Conservation (phyloP, 2,888 invertebrate species). For the Eurois occulta region DNA sequence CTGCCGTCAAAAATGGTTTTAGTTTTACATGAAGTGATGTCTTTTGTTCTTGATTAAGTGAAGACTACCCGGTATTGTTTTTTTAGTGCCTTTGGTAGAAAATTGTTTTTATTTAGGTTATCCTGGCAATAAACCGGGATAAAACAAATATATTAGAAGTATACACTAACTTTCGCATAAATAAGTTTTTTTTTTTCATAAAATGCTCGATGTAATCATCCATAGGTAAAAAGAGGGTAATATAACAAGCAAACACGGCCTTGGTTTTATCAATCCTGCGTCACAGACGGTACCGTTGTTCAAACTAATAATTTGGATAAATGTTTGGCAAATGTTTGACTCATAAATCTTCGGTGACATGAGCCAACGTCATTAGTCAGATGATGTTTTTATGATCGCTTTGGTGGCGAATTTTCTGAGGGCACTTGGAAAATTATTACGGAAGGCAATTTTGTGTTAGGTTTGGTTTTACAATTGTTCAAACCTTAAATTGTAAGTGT, state of each 20-base stretch:
- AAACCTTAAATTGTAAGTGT: background rate
- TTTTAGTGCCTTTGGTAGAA: constrained; percentile 32
- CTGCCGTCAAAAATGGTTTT: constrained; percentile 42
- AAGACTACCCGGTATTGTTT: constrained; percentile 9
- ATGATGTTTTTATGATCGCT: constrained; percentile 53
- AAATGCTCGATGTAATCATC: background rate
- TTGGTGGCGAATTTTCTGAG: constrained; percentile 32
- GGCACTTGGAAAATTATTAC: constrained; percentile 14
- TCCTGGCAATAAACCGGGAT: constrained; percentile 43
- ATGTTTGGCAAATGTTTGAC: constrained; percentile 63
- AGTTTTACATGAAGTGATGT: constrained; percentile 55
- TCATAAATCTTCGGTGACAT: constrained; percentile 65
- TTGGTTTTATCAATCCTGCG: constrained; percentile 48
- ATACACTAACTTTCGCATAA: background rate
- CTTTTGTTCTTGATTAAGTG: constrained; percentile 55
- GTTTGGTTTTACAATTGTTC: constrained; percentile 1
- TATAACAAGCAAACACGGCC: constrained; percentile 36
- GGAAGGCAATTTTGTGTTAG: background rate
- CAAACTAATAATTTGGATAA: constrained; percentile 69
- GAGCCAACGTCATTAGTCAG: constrained; percentile 62
- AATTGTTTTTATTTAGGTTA: background rate
- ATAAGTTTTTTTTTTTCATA: background rate
- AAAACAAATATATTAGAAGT: constrained; percentile 2
- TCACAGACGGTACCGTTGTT: constrained; percentile 56
- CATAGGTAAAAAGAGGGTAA: constrained; percentile 19